Evolutionary conservation across 2,113 vertebrate species (phyloP).

Genomic region (Mohoua ochrocephala): DNA sequence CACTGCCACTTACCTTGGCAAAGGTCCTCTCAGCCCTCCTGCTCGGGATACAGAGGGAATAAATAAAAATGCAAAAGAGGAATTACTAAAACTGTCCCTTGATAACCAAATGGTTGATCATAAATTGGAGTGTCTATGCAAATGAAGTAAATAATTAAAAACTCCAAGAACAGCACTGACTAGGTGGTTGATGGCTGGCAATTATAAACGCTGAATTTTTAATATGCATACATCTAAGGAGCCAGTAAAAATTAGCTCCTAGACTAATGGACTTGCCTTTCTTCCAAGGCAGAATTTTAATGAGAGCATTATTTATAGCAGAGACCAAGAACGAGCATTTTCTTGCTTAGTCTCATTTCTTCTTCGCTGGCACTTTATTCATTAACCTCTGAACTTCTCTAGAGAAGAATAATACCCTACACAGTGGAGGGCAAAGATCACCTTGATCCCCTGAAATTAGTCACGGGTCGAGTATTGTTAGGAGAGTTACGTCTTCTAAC

Average conservation of each 20-base stretch:
- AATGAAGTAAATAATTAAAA: conserved; percentile 86
- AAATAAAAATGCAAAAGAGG: conserved; percentile 72
- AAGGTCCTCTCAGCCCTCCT: background rate
- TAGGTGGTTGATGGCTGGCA: conserved; percentile 81
- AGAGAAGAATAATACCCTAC: conserved; percentile 63
- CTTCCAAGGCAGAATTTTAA: conserved; percentile 79
- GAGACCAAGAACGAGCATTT: conserved; percentile 62
- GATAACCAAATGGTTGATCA: conserved; percentile 74
- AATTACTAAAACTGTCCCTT: conserved; percentile 74
- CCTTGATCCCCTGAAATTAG: conserved; percentile 62
- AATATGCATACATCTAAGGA: conserved; percentile 79
- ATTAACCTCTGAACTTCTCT: conserved; percentile 72
- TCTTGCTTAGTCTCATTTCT: conserved; percentile 66
- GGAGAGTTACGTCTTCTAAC: background rate
- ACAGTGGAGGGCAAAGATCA: conserved; percentile 60
- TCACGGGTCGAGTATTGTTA: conserved; percentile 12
- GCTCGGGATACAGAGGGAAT: conserved; percentile 44
- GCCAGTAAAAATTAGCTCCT: conserved; percentile 79
- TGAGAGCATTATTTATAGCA: conserved; percentile 79
- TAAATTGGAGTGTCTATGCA: conserved; percentile 81
- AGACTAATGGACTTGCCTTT: conserved; percentile 81
- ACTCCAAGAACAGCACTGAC: conserved; percentile 75
- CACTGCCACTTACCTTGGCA: background rate
- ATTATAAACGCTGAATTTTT: conserved; percentile 82
- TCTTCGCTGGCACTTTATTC: conserved; percentile 69